Conservation (phyloP, 1,140 invertebrate genomes). For the Trachelipus rathkii region DNA sequence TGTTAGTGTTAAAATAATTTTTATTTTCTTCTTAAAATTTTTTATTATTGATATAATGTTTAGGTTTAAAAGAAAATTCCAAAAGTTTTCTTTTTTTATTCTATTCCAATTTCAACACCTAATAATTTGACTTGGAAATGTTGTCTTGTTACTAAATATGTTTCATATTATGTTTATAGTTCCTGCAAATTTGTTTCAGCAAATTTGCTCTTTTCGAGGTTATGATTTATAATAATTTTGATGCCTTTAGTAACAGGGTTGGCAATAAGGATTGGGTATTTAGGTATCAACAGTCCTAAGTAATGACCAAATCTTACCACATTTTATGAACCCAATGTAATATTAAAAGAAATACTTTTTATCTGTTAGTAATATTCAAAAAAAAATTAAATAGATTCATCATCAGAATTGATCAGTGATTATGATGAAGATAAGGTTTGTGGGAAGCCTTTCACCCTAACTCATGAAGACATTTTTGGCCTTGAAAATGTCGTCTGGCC, state of each 20-base stretch:
- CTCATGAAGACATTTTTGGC: slow-evolving; percentile 38
- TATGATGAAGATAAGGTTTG: not conserved
- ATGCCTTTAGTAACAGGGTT: no score
- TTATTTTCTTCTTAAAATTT: not conserved
- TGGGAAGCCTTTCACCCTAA: slow-evolving; percentile 24
- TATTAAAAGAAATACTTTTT: not conserved
- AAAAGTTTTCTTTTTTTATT: no score
- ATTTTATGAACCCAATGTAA: not conserved
- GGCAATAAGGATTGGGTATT: no score
- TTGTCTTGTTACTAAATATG: no score
- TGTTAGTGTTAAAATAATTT: not conserved
- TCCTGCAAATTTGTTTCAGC: no score
- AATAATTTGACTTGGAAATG: no score
- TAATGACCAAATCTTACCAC: not conserved
- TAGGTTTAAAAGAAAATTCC: no score
- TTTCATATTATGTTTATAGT: no score
- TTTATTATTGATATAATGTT: not conserved
- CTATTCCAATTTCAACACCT: no score
- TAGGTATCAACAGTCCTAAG: not conserved
- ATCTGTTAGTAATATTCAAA: not conserved
- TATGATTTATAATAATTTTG: no score
- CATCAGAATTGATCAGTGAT: not conserved
- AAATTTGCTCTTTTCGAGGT: no score
- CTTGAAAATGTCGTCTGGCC: slow-evolving; percentile 58
- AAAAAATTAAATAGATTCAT: not conserved